A percentile compares a stretch with the other conserved stretches of the same genome.
Conservation (phyloP, 2,113 vertebrate species). For the Corvus moneduloides region DNA sequence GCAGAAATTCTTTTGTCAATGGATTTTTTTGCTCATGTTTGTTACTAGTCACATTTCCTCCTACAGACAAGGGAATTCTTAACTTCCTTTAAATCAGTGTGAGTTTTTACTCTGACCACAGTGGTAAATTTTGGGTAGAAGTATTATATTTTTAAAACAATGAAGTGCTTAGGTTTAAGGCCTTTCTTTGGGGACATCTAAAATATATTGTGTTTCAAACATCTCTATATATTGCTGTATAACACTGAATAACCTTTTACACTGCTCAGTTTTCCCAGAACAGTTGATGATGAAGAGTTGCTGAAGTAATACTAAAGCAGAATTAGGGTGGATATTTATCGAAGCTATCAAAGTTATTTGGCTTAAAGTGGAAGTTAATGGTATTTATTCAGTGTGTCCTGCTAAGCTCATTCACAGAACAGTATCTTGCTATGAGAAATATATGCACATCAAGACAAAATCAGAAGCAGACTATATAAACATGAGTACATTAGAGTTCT, state of each 20-base stretch:
- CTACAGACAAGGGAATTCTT: not conserved
- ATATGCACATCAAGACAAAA: not conserved
- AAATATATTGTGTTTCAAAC: not conserved
- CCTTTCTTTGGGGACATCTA: not conserved
- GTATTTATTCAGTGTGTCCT: not conserved
- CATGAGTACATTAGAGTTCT: not conserved
- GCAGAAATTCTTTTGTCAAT: not conserved
- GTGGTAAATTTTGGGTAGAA: not conserved
- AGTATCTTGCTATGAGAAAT: not conserved
- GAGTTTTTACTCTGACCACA: not conserved
- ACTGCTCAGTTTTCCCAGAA: not conserved
- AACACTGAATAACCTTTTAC: not conserved
- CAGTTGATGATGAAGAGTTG: not conserved
- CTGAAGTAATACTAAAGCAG: not conserved
- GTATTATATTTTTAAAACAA: not conserved
- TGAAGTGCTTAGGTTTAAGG: not conserved
- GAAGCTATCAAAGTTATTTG: not conserved
- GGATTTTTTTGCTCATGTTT: not conserved
- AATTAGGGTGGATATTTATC: not conserved
- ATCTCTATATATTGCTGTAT: not conserved
- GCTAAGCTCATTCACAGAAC: not conserved
- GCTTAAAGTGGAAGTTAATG: not conserved
- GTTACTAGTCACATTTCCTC: not conserved
- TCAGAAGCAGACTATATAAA: not conserved
- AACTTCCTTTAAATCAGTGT: not conserved